Percentiles rank a stretch among this genome's conserved stretches.
Evolutionary conservation across 2,113 vertebrate genomes (phyloP).

Genomic region (Micromys minutus): DNA sequence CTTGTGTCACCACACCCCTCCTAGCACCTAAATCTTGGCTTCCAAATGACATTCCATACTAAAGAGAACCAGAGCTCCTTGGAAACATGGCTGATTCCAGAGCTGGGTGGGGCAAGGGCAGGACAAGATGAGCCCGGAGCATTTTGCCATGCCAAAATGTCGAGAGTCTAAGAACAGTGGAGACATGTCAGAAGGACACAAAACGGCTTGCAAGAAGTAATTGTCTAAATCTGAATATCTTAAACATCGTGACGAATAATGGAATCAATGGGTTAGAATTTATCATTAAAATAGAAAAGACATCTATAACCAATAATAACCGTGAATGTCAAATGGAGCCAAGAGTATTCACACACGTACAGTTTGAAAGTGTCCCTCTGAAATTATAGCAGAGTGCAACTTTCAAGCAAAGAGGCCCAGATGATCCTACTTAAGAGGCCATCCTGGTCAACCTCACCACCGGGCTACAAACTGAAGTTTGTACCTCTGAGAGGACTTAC

Average conservation of each 20-base stretch:
- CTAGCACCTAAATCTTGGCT: slow-evolving; percentile 42
- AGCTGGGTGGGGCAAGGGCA: neutral
- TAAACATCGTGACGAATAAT: slow-evolving; percentile 16
- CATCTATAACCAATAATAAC: neutral
- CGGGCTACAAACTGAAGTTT: neutral
- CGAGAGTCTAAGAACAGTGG: neutral
- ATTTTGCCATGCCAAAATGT: neutral
- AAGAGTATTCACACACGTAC: neutral
- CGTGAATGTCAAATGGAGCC: neutral
- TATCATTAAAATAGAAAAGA: neutral
- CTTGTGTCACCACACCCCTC: neutral
- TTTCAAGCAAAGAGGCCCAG: neutral
- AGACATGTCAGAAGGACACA: neutral
- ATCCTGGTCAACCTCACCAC: neutral
- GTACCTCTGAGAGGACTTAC: rapidly evolving
- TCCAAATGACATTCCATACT: neutral
- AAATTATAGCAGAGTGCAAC: neutral
- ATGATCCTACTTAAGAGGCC: neutral
- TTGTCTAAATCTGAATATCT: neutral
- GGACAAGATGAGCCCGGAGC: slow-evolving; percentile 35
- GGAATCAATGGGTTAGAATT: neutral
- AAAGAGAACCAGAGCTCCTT: neutral
- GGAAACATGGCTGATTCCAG: slow-evolving; percentile 1
- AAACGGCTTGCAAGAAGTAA: neutral
- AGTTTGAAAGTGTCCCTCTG: neutral